A percentile compares a stretch with the other conserved stretches of the same genome.
Evolutionary conservation across 2,797 vertebrate species (phyloP).

Genomic region (Caiman crocodilus): DNA sequence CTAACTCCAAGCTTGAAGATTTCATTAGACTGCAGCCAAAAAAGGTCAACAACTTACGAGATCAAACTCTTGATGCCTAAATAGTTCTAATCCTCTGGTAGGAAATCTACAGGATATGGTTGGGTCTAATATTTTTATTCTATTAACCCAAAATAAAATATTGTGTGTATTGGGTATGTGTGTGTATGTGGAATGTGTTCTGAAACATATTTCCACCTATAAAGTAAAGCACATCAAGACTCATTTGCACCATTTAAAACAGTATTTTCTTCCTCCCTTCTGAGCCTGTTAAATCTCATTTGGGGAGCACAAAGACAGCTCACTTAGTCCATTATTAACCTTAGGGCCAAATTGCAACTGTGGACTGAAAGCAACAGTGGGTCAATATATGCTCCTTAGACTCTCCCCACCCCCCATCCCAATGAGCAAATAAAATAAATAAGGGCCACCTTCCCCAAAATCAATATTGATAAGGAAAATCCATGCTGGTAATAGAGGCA

Average conservation of each 20-base stretch:
- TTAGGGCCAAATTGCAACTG: constrained; percentile 6
- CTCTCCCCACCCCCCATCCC: neutral
- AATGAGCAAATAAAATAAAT: constrained; percentile 14
- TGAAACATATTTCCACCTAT: neutral
- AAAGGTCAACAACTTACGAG: rapidly evolving
- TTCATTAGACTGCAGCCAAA: neutral
- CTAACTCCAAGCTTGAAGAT: neutral
- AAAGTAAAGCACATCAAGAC: neutral
- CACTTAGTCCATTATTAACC: neutral
- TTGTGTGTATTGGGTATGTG: rapidly evolving
- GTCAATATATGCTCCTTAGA: neutral
- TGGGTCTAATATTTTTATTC: neutral
- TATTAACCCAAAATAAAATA: neutral
- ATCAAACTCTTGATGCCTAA: neutral
- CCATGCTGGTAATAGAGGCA: neutral
- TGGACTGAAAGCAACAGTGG: neutral
- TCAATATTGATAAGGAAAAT: constrained; percentile 37
- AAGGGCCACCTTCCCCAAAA: constrained; percentile 1
- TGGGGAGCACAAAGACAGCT: neutral
- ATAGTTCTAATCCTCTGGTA: neutral
- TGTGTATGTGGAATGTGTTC: neutral
- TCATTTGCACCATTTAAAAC: neutral
- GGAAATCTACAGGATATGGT: neutral
- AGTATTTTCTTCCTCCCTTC: neutral
- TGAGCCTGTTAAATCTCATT: neutral